A percentile compares a stretch with the other conserved stretches of the same genome.
phyloP scores from a whole-genome alignment of 1,140 invertebrate species.

The Drosophila kepulauana region DNA sequence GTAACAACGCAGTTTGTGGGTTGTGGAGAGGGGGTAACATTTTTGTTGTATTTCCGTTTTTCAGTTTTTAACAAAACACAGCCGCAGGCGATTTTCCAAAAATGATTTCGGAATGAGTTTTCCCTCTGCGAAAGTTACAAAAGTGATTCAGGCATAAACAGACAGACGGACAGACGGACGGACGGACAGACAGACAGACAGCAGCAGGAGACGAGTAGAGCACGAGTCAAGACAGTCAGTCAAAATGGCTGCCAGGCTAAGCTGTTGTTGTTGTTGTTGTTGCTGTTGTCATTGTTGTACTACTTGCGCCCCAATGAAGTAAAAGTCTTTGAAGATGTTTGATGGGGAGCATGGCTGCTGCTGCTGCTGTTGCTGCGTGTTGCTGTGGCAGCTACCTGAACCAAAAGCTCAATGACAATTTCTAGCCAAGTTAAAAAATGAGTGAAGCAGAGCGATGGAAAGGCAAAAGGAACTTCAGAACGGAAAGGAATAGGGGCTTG shows the following conservation, averaged over 20 bases:
- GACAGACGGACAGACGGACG: constrained; percentile 40
- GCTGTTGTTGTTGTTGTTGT: constrained; percentile 21
- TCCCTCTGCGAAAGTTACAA: constrained; percentile 70
- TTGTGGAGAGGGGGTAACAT: constrained; percentile 7
- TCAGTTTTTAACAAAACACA: constrained; percentile 78
- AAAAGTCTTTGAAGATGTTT: constrained; percentile 63
- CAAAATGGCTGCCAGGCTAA: constrained; percentile 71
- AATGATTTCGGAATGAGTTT: constrained; percentile 79
- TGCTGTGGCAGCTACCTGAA: constrained; percentile 53
- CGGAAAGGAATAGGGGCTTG: constrained; percentile 15
- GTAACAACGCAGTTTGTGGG: constrained; percentile 15
- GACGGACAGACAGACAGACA: constrained; percentile 24
- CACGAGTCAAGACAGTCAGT: constrained; percentile 55
- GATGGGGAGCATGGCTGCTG: constrained; percentile 26
- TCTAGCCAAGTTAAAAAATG: constrained; percentile 32
- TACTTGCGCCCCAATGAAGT: constrained; percentile 63
- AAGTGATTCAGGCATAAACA: constrained; percentile 78
- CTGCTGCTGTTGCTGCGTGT: constrained; percentile 1
- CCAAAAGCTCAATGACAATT: constrained; percentile 58
- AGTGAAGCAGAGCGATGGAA: background rate
- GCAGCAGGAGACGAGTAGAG: constrained; percentile 3
- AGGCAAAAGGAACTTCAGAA: background rate
- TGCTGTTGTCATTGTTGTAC: constrained; percentile 22
- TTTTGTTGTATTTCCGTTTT: constrained; percentile 76
- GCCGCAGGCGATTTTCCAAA: constrained; percentile 77